Evolutionary conservation across 1,140 invertebrate genomes (phyloP).

Genomic region (Megalonaias nervosa): DNA sequence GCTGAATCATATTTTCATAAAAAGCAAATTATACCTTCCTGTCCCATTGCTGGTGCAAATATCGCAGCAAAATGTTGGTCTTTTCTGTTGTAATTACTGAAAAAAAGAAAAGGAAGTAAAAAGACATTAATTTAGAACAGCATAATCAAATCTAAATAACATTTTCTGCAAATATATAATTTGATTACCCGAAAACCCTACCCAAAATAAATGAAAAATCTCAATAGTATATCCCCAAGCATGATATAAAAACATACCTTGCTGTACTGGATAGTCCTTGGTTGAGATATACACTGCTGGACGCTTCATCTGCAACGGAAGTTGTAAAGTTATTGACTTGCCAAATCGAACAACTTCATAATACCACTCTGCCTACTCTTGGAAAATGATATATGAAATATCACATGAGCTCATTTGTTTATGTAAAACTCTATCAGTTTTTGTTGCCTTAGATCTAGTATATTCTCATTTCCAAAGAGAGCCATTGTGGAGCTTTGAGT

Average conservation of each 20-base stretch:
- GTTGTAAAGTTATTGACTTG: not conserved
- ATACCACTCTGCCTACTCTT: too few relatives aligned
- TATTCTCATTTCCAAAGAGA: too few relatives aligned
- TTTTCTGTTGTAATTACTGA: slow-evolving; percentile 95
- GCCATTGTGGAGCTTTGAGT: too few relatives aligned
- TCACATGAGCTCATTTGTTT: too few relatives aligned
- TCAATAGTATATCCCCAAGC: too few relatives aligned
- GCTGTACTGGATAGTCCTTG: slow-evolving; percentile 90
- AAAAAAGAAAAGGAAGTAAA: slow-evolving; percentile 68
- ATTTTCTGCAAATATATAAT: too few relatives aligned
- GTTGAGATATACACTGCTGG: slow-evolving; percentile 92
- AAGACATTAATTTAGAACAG: not conserved
- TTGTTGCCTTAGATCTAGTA: too few relatives aligned
- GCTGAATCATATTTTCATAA: not conserved
- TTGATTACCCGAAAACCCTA: too few relatives aligned
- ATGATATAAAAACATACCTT: slow-evolving; percentile 75
- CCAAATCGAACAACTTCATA: not conserved
- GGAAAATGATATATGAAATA: too few relatives aligned
- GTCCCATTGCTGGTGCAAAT: slow-evolving; percentile 94
- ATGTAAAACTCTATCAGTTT: too few relatives aligned
- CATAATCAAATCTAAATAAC: not conserved
- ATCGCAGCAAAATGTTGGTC: slow-evolving; percentile 92
- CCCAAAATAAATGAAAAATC: too few relatives aligned
- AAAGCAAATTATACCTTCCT: slow-evolving; percentile 78
- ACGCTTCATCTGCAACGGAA: slow-evolving; percentile 77